phyloP scores from a whole-genome alignment of 2,113 vertebrate genomes.

The Macroglossus sobrinus region DNA sequence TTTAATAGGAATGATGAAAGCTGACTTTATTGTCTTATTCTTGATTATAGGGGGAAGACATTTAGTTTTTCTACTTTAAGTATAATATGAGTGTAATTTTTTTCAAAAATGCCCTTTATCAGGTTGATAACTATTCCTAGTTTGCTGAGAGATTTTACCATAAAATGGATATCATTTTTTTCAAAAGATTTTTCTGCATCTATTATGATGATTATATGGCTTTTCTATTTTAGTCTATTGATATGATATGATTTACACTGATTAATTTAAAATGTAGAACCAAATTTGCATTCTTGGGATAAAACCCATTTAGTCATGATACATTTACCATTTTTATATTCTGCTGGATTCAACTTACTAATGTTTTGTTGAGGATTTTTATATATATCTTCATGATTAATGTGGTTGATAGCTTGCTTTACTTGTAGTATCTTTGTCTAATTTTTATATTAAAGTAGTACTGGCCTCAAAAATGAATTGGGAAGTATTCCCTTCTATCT shows the following conservation, averaged over 20 bases:
- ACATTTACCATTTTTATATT: neutral
- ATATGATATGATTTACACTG: neutral
- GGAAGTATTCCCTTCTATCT: neutral
- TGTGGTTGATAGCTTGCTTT: neutral
- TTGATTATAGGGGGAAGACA: neutral
- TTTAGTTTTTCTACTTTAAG: neutral
- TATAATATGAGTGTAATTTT: neutral
- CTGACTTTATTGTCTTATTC: neutral
- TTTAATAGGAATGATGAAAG: neutral
- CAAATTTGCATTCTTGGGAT: neutral
- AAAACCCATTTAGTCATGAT: neutral
- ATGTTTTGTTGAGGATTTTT: neutral
- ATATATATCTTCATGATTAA: neutral
- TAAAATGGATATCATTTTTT: neutral
- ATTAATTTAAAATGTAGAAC: neutral
- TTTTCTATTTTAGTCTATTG: neutral
- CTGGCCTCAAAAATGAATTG: neutral
- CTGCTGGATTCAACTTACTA: neutral
- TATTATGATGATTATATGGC: neutral
- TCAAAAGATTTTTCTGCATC: neutral
- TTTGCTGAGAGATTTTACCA: neutral
- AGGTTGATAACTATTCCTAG: neutral
- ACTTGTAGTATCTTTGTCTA: neutral
- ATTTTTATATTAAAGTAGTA: neutral
- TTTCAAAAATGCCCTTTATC: neutral